A percentile compares a stretch with the other conserved stretches of the same genome.
phyloP scores from a whole-genome alignment of 30 jellyfish, hydroid and myxozoan species.

The Phacellophora camtschatica region DNA sequence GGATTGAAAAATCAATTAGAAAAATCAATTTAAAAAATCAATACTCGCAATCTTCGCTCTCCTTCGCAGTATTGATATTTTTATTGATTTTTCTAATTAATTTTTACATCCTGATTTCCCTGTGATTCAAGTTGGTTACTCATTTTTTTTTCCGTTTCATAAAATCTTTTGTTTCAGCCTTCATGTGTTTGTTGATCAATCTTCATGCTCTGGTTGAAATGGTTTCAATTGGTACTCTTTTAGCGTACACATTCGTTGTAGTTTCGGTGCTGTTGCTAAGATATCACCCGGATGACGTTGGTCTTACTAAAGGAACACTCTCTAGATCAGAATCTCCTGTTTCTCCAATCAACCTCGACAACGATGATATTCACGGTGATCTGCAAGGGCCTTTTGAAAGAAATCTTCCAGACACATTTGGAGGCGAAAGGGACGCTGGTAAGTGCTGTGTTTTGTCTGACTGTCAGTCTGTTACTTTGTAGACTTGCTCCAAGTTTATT shows the following conservation, averaged over 20 bases:
- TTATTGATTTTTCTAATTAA: too few relatives aligned
- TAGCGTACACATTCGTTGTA: slow-evolving; percentile 88
- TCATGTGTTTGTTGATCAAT: slow-evolving; percentile 54
- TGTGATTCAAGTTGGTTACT: too few relatives aligned
- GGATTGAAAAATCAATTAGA: too few relatives aligned
- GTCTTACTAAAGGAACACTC: slow-evolving; percentile 53
- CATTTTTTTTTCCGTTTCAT: not conserved
- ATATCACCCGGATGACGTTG: slow-evolving; percentile 63
- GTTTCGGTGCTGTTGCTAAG: slow-evolving; percentile 76
- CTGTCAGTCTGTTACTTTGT: too few relatives aligned
- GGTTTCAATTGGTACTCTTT: slow-evolving; percentile 90
- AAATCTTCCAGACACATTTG: not conserved
- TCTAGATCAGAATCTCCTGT: slow-evolving; percentile 35
- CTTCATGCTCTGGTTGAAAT: slow-evolving; percentile 80
- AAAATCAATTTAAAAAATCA: too few relatives aligned
- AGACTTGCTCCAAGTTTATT: too few relatives aligned
- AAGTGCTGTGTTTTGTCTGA: too few relatives aligned
- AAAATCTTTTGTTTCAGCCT: slow-evolving; percentile 36
- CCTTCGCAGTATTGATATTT: too few relatives aligned
- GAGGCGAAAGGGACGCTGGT: slow-evolving; percentile 8
- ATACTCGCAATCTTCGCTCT: too few relatives aligned
- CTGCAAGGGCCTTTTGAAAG: slow-evolving; percentile 4
- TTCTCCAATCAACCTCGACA: not conserved
- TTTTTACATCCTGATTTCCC: too few relatives aligned
- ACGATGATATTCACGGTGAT: too few relatives aligned